These are phyloP conservation scores for Troides oblongomaculatus DNA, from an alignment of 2,888 invertebrate genomes.

Conservation along the genomic window DNA sequence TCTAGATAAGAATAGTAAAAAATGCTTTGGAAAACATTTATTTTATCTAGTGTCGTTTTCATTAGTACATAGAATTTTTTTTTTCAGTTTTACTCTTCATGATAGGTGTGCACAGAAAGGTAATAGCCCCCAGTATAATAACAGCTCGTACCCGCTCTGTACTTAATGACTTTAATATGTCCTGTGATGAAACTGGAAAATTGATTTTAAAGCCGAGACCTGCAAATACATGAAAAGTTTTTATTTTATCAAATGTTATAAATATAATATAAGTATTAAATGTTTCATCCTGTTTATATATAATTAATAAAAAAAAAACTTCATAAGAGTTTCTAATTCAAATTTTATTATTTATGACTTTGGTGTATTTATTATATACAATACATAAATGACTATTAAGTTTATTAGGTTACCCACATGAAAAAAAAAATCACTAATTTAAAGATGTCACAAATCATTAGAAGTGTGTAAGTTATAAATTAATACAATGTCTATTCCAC, in stretches of 20 bases:
- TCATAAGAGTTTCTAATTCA: conserved; percentile 63
- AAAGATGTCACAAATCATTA: conserved; percentile 34
- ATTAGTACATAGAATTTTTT: conserved; percentile 2
- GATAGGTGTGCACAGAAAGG: conserved; percentile 96
- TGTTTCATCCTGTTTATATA: conserved; percentile 30
- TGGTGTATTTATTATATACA: conserved; percentile 78
- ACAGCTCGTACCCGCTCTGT: conserved; percentile 94
- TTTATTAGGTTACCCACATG: conserved; percentile 60
- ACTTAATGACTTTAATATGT: conserved; percentile 97
- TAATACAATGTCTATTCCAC: not conserved
- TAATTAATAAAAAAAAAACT: conserved; percentile 50
- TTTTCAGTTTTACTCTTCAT: conserved; percentile 89
- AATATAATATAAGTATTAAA: conserved; percentile 60
- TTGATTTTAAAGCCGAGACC: conserved; percentile 95
- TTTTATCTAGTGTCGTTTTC: not conserved
- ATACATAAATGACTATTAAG: conserved; percentile 71
- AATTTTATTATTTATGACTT: conserved; percentile 77
- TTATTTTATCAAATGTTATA: conserved; percentile 40
- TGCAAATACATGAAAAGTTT: conserved; percentile 50
- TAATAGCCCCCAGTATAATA: conserved; percentile 97
- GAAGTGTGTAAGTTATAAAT: not conserved
- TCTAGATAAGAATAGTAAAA: too few species aligned
- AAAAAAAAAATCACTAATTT: conserved; percentile 52
- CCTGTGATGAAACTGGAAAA: conserved; percentile 98
- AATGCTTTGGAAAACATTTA: too few species aligned